Conservation (phyloP, 2,113 vertebrate species). For the Chionodraco myersi region DNA sequence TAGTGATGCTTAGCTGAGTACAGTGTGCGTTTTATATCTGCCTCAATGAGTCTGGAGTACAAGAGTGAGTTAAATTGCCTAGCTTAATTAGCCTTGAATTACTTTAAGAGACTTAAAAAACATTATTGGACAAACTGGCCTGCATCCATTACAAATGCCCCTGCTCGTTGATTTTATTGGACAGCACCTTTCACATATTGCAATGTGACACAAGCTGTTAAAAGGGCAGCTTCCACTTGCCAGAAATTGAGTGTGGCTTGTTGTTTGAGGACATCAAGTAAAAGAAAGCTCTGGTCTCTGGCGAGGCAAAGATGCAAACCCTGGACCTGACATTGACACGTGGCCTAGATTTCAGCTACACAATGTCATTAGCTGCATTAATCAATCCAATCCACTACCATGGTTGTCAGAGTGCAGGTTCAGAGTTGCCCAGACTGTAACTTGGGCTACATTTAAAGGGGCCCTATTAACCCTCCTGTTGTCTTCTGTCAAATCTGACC, state of each 20-base stretch:
- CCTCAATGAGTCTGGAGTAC: conserved; percentile 2
- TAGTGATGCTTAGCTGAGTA: not conserved
- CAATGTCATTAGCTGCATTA: not conserved
- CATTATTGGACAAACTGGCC: conserved; percentile 49
- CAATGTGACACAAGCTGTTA: conserved; percentile 48
- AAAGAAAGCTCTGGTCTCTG: conserved; percentile 14
- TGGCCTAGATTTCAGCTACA: not conserved
- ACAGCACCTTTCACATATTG: conserved; percentile 22
- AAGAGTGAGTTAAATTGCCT: conserved; percentile 23
- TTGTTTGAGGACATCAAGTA: conserved; percentile 39
- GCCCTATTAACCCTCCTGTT: no score
- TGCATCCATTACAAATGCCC: conserved; percentile 48
- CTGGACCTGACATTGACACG: not conserved
- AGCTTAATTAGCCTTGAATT: conserved; percentile 48
- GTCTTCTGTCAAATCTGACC: no score
- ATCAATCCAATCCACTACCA: not conserved
- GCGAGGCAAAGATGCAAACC: conserved; percentile 7
- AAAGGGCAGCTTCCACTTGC: conserved; percentile 48
- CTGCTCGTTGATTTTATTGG: conserved; percentile 44
- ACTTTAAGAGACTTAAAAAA: conserved; percentile 51
- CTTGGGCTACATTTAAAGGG: no score
- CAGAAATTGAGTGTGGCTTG: conserved; percentile 34
- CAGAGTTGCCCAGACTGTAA: not conserved
- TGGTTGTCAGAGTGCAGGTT: not conserved
- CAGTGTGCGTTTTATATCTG: conserved; percentile 22